Base-by-base conservation (phyloP, 1,140 invertebrate species). In the Drosophila elegans region DNA sequence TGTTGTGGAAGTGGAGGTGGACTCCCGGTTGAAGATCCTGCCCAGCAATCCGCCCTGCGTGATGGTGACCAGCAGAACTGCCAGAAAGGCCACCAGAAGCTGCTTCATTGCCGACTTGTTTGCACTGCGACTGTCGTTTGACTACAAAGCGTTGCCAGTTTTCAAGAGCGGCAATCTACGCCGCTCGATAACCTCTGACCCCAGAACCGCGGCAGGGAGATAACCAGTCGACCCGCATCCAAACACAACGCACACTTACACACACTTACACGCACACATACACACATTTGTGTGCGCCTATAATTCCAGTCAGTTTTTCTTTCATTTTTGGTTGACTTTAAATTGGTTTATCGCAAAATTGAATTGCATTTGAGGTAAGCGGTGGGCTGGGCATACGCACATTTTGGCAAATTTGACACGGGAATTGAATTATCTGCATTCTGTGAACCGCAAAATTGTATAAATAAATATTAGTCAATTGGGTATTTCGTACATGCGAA, bases 381-480 rank as follows among this genome's bases (percentile, higher is more conserved):
- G 52, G n/a, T 3, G 41, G 29, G 7, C 2, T 29, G 46, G n/a
- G 60, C 48, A 29, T 34, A n/a, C 53, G 46, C 42, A 55, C 54
- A 75, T 72, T 81, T 80, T 77, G 56, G 48, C 60, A 62, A 69
- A 78, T 78, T 82, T 68, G 80, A 53, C 69, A 78, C 59, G 55
- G 57, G 81, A 83, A 83, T 83, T 83, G 80, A 83, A 83, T 83
- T 69, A 74, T 83, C 75, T 82, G 59, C 55, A 82, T 67, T 82
- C 53, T 60, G 80, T 83, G 59, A 71, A 66, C 80, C 80, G 61
- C 80, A 83, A 83, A 83, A 83, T 83, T 83, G 80, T 64, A 83
- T 83, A 83, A 83, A 83, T 83, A 83, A 83, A 83, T 83, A 83
- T 83, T 83, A 83, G 80, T 83, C 76, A 64, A 83, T 83, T 82